phyloP scores from a whole-genome alignment of 2,797 vertebrate species.

The Florisuga fusca region DNA sequence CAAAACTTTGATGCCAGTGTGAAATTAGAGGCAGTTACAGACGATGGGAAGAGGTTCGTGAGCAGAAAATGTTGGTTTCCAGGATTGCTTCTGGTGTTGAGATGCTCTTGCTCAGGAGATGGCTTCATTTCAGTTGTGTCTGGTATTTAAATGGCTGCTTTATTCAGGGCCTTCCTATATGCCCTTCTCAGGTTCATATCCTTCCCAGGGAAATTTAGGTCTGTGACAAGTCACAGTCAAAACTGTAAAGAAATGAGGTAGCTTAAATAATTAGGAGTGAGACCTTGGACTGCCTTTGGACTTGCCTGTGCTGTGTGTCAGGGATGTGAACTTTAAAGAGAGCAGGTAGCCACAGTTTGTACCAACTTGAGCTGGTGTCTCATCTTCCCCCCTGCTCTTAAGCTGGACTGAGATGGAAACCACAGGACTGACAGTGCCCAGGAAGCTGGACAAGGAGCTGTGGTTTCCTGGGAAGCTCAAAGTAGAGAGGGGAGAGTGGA shows the following conservation, averaged over 20 bases:
- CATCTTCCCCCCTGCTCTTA: not conserved
- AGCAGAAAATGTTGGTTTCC: not conserved
- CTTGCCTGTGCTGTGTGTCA: not conserved
- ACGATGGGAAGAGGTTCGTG: not conserved
- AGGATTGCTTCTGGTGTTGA: not conserved
- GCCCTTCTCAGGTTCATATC: no score
- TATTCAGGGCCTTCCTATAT: not conserved
- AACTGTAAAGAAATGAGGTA: not conserved
- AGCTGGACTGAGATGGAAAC: accelerated
- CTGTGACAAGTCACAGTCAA: not conserved
- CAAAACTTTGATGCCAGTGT: not conserved
- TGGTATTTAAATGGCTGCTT: not conserved
- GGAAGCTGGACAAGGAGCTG: not conserved
- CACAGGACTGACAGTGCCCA: accelerated
- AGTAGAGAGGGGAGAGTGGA: not conserved
- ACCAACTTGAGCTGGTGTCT: not conserved
- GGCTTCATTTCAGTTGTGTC: not conserved
- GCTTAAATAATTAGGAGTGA: not conserved
- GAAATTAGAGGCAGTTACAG: not conserved
- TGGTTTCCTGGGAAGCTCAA: not conserved
- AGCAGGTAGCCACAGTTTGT: not conserved
- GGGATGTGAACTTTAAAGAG: not conserved
- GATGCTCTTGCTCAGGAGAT: not conserved
- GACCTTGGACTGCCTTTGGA: not conserved
- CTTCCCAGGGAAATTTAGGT: not conserved